Percentiles rank a stretch among this genome's conserved stretches.
These are phyloP conservation scores for Deilephila elpenor DNA, from an alignment of 2,888 invertebrate species.

Conservation along the genomic window DNA sequence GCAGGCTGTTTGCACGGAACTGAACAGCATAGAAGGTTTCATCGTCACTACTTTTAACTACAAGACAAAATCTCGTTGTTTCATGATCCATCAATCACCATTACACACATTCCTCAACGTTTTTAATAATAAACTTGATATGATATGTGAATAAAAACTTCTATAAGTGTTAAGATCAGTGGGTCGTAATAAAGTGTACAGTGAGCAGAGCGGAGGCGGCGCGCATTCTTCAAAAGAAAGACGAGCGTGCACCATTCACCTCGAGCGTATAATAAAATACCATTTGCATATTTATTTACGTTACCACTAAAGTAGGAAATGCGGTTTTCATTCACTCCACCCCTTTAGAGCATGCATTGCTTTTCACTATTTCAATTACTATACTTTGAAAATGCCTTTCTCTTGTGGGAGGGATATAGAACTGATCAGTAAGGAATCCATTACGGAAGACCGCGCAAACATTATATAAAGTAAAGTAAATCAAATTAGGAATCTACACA, in stretches of 20 bases:
- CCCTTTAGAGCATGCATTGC: not conserved
- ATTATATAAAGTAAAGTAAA: not conserved
- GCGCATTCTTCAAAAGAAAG: slow-evolving; percentile 51
- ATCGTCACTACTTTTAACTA: too few species aligned
- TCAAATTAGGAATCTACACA: not conserved
- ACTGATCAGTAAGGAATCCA: not conserved
- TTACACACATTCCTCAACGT: too few species aligned
- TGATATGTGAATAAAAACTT: slow-evolving; percentile 14
- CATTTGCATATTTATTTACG: slow-evolving; percentile 52
- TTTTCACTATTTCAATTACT: not conserved
- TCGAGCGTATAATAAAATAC: slow-evolving; percentile 46
- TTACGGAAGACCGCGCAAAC: not conserved
- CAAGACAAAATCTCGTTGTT: too few species aligned
- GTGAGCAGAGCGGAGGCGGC: slow-evolving; percentile 48
- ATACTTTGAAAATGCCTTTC: not conserved
- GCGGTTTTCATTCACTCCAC: slow-evolving; percentile 13
- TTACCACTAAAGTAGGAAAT: slow-evolving; percentile 18
- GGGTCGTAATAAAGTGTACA: slow-evolving; percentile 42
- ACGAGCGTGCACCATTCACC: slow-evolving; percentile 48
- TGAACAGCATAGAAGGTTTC: too few species aligned
- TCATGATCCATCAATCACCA: too few species aligned
- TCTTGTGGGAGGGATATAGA: not conserved
- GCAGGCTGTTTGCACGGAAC: too few species aligned
- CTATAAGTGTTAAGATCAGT: slow-evolving; percentile 45
- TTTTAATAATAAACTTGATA: not conserved